Percentiles rank a stretch among this genome's conserved stretches.
Evolutionary conservation across 2,888 invertebrate genomes (phyloP).

Genomic region (Augiades crinisus): DNA sequence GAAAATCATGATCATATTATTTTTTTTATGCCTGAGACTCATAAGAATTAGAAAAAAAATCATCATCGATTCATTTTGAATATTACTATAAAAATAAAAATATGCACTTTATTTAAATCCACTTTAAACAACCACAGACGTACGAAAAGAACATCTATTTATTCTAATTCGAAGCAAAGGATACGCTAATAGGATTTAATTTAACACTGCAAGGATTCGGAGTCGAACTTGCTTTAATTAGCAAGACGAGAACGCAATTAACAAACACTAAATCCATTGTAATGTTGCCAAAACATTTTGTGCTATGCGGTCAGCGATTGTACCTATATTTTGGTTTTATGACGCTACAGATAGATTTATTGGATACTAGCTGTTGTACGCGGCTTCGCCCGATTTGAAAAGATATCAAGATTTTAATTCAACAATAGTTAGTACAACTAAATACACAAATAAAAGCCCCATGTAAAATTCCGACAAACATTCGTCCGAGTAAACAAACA

Average conservation of each 20-base stretch:
- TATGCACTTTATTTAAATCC: no score
- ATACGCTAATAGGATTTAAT: conserved; percentile 9
- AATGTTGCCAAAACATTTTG: not conserved
- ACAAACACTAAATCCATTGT: conserved; percentile 10
- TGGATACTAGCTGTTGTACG: no score
- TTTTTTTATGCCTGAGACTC: no score
- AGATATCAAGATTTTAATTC: no score
- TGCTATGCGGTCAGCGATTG: not conserved
- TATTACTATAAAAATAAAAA: no score
- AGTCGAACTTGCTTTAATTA: conserved; percentile 1
- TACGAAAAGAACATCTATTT: not conserved
- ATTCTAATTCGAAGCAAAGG: not conserved
- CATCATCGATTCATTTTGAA: no score
- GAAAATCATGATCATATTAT: no score
- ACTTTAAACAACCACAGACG: no score
- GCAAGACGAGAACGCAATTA: conserved; percentile 6
- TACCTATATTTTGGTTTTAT: not conserved
- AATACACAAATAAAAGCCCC: not conserved
- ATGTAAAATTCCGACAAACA: not conserved
- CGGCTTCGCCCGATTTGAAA: not conserved
- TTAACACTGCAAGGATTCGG: not conserved
- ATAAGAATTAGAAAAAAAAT: no score
- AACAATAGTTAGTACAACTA: not conserved
- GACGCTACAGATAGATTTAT: no score
- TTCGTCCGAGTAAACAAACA: not conserved